Base-by-base conservation (phyloP, 2,797 vertebrate genomes). In the Novumbra hubbsi region DNA sequence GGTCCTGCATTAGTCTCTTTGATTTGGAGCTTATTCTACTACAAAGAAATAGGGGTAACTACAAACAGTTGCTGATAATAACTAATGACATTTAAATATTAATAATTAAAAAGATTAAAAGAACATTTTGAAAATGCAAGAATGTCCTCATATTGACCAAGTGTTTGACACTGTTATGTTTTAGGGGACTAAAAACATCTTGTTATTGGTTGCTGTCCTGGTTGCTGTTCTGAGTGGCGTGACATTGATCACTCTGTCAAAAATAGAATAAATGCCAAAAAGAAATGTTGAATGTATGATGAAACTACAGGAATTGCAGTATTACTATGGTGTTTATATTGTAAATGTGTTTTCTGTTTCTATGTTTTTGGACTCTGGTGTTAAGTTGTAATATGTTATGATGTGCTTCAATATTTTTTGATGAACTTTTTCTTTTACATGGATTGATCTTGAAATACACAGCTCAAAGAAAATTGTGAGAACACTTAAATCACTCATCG, bases 21-120 rank as follows among this genome's bases (percentile, higher is more conserved):
- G 64, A 68, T 73, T 30, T 80, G 78, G 75, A 72, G 75, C 71
- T 69, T 80, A 68, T 72, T 76, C 57, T 77, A 71, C 38, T 80
- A 76, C 64, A 71, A 28, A 68, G 64, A 77, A 68, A 72, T 80
- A 71, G 63, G 60, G 72, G 78, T 80, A 73, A 50, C 24, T 72
- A 48, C 6, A 60, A 34, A 30, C 32, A 45, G 52, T n/a, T n/a
- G 19, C 12, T 52, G 50, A 48, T 63, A 27, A 9, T 9, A 71
- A 38, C 34, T 38, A 38, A 38, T 38, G 4, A 38, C 34, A 5
- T n/a, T n/a, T n/a, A 17, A 19, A 17, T 57, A 28, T 1, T 1
- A 52, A 28, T 17, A 21, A 21, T 30, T 12, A 11, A 11, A 45
- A 12, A 45, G n/a, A 1, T 0, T 7, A 45, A 2, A 45, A 14